Evolutionary conservation across 2,797 vertebrate genomes (phyloP), one percentile per base, ranked within the genome.

Genomic region (Gymnothorax reevesii): DNA sequence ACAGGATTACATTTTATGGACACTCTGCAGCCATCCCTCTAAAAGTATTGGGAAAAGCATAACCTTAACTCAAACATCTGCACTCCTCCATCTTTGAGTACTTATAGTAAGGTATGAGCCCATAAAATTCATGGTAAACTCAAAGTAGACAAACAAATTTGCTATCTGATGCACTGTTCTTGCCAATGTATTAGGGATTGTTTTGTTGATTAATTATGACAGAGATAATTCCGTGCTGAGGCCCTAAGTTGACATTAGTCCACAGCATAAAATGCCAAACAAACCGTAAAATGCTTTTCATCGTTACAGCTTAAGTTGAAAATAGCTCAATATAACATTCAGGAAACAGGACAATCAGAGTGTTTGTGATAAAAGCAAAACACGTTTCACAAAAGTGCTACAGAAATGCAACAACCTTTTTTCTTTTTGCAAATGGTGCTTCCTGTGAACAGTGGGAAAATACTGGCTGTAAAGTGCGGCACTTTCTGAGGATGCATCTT

Each of bases 1-100:
- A 52, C 15, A 79, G 7, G 85, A 90, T 92, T 92, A 82, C 86
- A 22, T 84, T 84, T 86, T 25, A 82, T 89, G 10, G 12, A 73
- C 33, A 0, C 55, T 79, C 85, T 79, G 88, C 84, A 88, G 87
- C 83, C 7, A 84, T 57, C 83, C 86, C 87, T 88, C 25, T 54
- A 73, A 52, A 1, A 87, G 84, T 55, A 84, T 89, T 75, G 87
- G 75, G 77, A 84, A 20, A 42, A 83, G 57, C 52, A 12, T 22
- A n/a, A 57, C 20, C 4, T 54, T 62, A 62, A 27, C 12, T 15
- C 33, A 73, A 33, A 73, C 4, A 33, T 4, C 69, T 25, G 25
- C 7, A 9, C 4, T 13, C 22, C 15, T 64, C 22, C 7, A 7
- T 25, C 42, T 8, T 73, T 9, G 12, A 71, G 33, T 60, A 3